A percentile compares a stretch with the other conserved stretches of the same genome.
Evolutionary conservation across 2,797 vertebrate species (phyloP).

Genomic region (Rhinophrynus dorsalis): DNA sequence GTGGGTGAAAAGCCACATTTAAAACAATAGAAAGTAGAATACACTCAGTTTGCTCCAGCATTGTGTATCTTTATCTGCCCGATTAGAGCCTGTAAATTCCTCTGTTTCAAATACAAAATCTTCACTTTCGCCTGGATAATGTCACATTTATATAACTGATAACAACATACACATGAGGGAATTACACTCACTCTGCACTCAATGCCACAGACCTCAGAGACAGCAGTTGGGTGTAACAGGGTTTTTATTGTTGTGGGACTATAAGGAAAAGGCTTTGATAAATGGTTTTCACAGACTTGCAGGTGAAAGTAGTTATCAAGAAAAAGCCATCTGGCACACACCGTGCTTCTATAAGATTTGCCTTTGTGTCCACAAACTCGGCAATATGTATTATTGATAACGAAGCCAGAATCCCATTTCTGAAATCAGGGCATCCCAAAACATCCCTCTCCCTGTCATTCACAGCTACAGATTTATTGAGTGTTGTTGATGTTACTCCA

Average conservation of each 20-base stretch:
- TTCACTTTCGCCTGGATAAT: constrained; percentile 17
- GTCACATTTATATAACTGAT: constrained; percentile 30
- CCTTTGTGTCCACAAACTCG: not conserved
- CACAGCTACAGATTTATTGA: constrained; percentile 2
- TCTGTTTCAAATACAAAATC: no score
- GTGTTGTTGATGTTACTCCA: constrained; percentile 13
- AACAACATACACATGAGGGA: constrained; percentile 15
- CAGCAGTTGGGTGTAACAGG: constrained; percentile 19
- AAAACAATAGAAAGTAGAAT: no score
- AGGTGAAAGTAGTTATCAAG: constrained; percentile 14
- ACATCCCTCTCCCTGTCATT: not conserved
- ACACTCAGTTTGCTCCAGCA: no score
- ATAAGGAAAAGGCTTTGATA: constrained; percentile 28
- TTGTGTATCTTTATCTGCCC: no score
- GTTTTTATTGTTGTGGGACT: constrained; percentile 31
- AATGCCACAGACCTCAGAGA: constrained; percentile 10
- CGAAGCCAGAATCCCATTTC: not conserved
- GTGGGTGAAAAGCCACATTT: no score
- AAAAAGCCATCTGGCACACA: constrained; percentile 12
- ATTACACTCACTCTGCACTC: constrained; percentile 4
- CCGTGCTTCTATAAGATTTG: not conserved
- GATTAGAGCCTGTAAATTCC: no score
- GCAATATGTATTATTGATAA: not conserved
- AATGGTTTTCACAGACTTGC: constrained; percentile 32
- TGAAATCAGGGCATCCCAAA: not conserved